phyloP scores from a whole-genome alignment of 2,113 vertebrate genomes.

The Toxostoma redivivum region DNA sequence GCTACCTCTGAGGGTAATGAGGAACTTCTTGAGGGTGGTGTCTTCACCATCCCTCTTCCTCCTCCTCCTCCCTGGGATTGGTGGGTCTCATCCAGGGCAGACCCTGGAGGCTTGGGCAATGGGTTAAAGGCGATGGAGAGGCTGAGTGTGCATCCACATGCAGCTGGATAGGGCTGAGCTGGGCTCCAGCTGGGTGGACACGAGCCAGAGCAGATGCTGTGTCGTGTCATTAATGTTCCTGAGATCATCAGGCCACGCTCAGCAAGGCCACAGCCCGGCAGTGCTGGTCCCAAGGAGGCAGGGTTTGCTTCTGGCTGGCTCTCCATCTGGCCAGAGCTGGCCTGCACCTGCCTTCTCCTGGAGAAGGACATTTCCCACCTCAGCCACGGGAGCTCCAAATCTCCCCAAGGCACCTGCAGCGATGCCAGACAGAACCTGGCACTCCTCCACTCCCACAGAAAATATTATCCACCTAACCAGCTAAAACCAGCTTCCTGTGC shows the following conservation, averaged over 20 bases:
- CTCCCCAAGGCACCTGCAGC: neutral
- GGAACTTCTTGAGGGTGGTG: neutral
- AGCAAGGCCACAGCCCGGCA: accelerated
- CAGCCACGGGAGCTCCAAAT: neutral
- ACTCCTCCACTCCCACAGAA: accelerated
- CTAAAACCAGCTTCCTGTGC: neutral
- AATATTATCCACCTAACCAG: neutral
- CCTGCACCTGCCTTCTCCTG: neutral
- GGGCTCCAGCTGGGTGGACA: neutral
- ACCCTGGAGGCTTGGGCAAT: neutral
- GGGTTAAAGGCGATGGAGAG: neutral
- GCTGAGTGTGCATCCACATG: accelerated
- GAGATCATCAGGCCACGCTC: neutral
- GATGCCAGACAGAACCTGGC: accelerated
- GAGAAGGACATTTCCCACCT: neutral
- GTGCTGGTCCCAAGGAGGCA: neutral
- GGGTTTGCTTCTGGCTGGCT: neutral
- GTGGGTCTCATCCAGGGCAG: neutral
- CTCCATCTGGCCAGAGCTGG: neutral
- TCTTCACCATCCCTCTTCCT: neutral
- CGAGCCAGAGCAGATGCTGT: neutral
- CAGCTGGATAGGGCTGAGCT: neutral
- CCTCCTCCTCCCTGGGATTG: accelerated
- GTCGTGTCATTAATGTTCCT: accelerated
- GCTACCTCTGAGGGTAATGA: neutral